A percentile compares a stretch with the other conserved stretches of the same genome.
Conservation (phyloP, 1,140 invertebrate genomes). For the Aleiodes sp. region DNA sequence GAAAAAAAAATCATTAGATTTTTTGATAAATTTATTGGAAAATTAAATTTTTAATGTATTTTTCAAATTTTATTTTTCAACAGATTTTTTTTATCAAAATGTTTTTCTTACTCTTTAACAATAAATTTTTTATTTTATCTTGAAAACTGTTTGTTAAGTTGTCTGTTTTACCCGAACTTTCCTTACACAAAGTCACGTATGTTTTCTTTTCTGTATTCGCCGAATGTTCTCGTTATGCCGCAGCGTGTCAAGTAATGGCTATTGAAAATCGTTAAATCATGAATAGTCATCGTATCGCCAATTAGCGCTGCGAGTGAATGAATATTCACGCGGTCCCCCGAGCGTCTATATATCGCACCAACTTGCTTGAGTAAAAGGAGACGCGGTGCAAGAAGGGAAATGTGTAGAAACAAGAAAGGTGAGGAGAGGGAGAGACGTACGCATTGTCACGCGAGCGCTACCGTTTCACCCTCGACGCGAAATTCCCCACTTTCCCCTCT, state of each 20-base stretch:
- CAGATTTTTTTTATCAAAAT: no score
- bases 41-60: no score
- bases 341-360: slow-evolving; percentile 36
- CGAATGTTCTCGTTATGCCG: slow-evolving; percentile 23
- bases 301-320: slow-evolving; percentile 56
- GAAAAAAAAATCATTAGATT: no score
- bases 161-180: no score
- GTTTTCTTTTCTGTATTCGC: not conserved
- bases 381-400: not conserved
- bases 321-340: slow-evolving; percentile 53
- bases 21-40: no score
- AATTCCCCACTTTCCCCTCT: not conserved
- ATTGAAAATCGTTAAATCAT: slow-evolving; percentile 64
- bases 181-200: no score
- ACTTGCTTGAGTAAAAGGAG: not conserved
- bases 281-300: slow-evolving; percentile 63
- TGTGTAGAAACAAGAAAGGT: not conserved
- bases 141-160: no score
- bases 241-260: slow-evolving; percentile 49
- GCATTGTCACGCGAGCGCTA: slow-evolving; percentile 47
- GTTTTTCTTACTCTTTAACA: no score
- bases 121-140: no score
- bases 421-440: not conserved
- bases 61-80: no score
- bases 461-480: slow-evolving; percentile 35